Base-by-base conservation (phyloP, 2,888 invertebrate species). In the Caenorhabditis zanzibari region DNA sequence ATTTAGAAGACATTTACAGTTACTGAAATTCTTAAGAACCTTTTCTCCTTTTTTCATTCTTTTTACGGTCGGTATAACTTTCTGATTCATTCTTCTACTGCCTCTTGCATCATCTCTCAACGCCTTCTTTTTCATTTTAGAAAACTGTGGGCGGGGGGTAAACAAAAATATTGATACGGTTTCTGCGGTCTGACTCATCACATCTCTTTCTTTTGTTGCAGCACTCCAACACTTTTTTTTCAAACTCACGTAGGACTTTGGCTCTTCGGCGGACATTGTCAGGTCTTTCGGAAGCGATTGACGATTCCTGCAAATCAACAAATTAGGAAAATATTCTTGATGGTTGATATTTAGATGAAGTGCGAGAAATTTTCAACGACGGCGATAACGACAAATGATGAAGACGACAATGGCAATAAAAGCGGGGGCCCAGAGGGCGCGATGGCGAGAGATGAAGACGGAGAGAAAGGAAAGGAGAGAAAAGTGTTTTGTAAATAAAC, bases 231-330 rank as follows among this genome's bases (percentile, higher is more conserved):
- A 24, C 26, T 14, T 24, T 52, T 28, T n/a, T n/a, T 22, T 52
- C 16, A 73, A 77, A 88, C 88, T 86, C 68, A 86, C 88, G 82
- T 88, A 88, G 76, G 88, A 88, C 82, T 88, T 88, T 75, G 79
- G 64, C 72, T 82, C 84, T 72, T 88, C 88, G 44, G 80, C 84
- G 59, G 86, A 83, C 86, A 83, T 87, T 28, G 47, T 49, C 44
- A n/a, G 22, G 47, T 24, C 41, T 75, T 41, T 38, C 24, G 56
- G 56, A 59, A 66, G 47, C 73, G 59, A 63, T 19, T 54, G 19
- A 52, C 22, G 66, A 44, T 72, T 58, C 41, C 69, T 54, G 72
- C 9, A 82, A 54, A 28, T 56, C 26, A 72, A 41, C 38, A 66
- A 68, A 44, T 71, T 64, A 56, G 26, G 41, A 10, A 24, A 22